Conservation (phyloP, 1,140 invertebrate species). For the Matsumurasca onukii region DNA sequence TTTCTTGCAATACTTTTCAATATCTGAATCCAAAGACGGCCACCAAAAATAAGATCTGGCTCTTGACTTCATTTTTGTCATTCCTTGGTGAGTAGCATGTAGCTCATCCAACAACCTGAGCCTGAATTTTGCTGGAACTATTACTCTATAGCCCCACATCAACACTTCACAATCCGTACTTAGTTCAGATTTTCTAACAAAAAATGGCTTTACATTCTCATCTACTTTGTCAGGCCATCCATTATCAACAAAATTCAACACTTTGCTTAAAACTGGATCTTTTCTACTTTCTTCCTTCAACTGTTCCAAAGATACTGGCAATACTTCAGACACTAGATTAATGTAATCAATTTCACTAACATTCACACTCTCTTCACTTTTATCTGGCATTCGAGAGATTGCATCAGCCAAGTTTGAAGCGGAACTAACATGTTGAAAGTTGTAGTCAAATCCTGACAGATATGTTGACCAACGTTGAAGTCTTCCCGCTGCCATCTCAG, state of each 20-base stretch:
- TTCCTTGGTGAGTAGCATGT: neutral
- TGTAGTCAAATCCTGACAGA: neutral
- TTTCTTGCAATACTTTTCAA: neutral
- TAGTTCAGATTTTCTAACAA: neutral
- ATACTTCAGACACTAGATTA: neutral
- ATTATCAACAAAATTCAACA: neutral
- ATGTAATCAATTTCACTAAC: neutral
- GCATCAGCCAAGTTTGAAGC: neutral
- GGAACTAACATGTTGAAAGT: neutral
- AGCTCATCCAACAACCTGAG: neutral
- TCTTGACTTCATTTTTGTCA: constrained; percentile 2
- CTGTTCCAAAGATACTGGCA: neutral
- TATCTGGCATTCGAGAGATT: neutral
- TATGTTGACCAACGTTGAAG: neutral
- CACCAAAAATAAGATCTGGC: neutral
- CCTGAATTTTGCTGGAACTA: constrained; percentile 1
- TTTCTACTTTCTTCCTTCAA: neutral
- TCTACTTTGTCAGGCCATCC: neutral
- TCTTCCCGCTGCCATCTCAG: neutral
- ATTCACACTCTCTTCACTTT: neutral
- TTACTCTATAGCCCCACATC: neutral
- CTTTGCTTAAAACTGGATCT: neutral
- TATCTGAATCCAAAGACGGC: neutral
- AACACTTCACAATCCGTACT: neutral
- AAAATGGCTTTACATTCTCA: no score